A percentile compares a stretch with the other conserved stretches of the same genome.
These are phyloP conservation scores for Cherax destructor DNA, from an alignment of 1,140 invertebrate genomes.

Conservation along the genomic window DNA sequence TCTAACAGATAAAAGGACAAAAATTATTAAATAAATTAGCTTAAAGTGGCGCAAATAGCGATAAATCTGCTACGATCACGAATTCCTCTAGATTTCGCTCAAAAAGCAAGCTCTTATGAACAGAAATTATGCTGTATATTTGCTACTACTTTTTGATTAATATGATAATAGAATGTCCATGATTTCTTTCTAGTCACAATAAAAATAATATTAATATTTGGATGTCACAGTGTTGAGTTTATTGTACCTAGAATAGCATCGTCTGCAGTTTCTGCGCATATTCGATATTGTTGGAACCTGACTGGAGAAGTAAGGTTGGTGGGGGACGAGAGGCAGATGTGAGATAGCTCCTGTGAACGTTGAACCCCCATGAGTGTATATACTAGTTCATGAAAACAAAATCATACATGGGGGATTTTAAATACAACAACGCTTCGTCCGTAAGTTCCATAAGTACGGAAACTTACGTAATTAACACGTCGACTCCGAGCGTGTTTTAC, in stretches of 20 bases:
- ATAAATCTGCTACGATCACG: conserved; percentile 57
- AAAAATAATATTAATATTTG: background rate
- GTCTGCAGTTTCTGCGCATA: conserved; percentile 68
- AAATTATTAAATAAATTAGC: background rate
- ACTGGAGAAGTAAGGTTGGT: conserved; percentile 56
- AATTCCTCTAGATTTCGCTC: conserved; percentile 9
- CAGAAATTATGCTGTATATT: background rate
- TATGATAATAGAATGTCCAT: background rate
- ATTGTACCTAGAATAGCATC: conserved; percentile 37
- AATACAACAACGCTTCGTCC: conserved; percentile 67
- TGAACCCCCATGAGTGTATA: conserved; percentile 62
- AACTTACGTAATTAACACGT: conserved; percentile 66
- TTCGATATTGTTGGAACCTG: conserved; percentile 66
- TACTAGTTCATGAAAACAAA: conserved; percentile 66
- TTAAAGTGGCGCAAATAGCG: conserved; percentile 20
- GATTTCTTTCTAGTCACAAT: background rate
- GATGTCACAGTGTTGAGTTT: background rate
- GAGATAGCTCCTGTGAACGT: conserved; percentile 64
- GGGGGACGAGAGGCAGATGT: conserved; percentile 67
- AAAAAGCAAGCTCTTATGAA: conserved; percentile 35
- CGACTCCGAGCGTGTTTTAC: conserved; percentile 61
- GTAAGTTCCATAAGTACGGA: conserved; percentile 65
- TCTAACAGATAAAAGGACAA: no score
- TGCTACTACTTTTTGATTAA: background rate
- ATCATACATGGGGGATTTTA: conserved; percentile 68